A percentile compares a stretch with the other conserved stretches of the same genome.
These are phyloP conservation scores for Charanyca ferruginea DNA, from an alignment of 2,888 invertebrate genomes.

Conservation along the genomic window DNA sequence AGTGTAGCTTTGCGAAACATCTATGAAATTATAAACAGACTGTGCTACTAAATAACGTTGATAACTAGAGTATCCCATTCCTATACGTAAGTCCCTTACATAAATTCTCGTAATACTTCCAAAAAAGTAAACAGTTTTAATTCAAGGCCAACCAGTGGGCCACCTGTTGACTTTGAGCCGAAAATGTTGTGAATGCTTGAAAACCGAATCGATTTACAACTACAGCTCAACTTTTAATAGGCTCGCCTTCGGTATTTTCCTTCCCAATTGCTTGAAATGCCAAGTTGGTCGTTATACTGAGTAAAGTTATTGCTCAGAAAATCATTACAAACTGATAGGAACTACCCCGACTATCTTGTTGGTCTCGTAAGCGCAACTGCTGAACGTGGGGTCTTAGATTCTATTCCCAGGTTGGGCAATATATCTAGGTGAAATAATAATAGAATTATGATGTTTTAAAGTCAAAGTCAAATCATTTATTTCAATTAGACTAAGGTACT, in stretches of 20 bases:
- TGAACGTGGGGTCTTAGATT: no score
- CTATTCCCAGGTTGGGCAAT: no score
- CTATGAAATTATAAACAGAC: background rate
- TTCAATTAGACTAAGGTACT: no score
- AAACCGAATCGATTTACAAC: conserved; percentile 39
- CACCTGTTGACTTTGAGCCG: conserved; percentile 51
- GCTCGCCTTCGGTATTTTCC: conserved; percentile 24
- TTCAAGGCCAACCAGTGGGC: conserved; percentile 42
- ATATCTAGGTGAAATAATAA: no score
- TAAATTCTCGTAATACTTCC: conserved; percentile 48
- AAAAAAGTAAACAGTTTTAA: conserved; percentile 46
- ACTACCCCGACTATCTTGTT: no score
- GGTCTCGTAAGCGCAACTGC: background rate
- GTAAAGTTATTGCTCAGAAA: background rate
- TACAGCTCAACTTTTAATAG: conserved; percentile 31
- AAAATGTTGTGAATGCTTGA: conserved; percentile 52
- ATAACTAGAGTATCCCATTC: conserved; percentile 22
- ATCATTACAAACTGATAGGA: conserved; percentile 6
- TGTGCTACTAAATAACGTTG: conserved; percentile 1
- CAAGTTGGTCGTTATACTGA: conserved; percentile 6
- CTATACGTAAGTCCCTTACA: conserved; percentile 16
- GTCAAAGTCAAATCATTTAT: no score
- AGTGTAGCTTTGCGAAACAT: background rate
- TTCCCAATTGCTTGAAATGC: conserved; percentile 19
- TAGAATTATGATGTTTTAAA: no score